Conservation (phyloP, 2,888 invertebrate species). For the Stictocephala bisonia region DNA sequence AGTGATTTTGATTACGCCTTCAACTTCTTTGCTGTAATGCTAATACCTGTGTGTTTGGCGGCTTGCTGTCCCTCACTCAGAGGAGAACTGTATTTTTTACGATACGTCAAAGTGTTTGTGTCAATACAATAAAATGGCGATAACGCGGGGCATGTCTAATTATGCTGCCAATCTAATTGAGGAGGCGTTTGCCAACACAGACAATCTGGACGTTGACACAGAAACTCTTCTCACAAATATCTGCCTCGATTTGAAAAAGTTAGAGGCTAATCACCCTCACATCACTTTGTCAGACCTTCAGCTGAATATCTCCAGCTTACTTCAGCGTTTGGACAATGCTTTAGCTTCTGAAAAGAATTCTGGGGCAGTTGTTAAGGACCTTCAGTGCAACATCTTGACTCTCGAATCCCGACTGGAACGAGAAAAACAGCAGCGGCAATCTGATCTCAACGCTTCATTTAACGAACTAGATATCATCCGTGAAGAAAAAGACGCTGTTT, state of each 20-base stretch:
- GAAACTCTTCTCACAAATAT: conserved; percentile 1
- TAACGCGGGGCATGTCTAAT: not conserved
- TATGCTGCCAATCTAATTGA: conserved; percentile 3
- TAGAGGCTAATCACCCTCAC: conserved; percentile 17
- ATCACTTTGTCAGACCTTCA: conserved; percentile 6
- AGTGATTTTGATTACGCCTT: not conserved
- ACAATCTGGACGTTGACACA: not conserved
- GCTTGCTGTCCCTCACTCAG: not conserved
- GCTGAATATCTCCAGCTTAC: conserved; percentile 1
- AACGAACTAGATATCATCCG: not conserved
- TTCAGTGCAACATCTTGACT: not conserved
- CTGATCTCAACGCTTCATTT: conserved; percentile 3
- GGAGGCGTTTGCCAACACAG: not conserved
- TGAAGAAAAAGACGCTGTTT: no score
- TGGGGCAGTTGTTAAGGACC: not conserved
- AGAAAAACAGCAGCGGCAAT: not conserved
- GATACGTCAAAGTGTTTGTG: not conserved
- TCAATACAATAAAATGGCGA: not conserved
- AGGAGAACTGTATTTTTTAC: not conserved
- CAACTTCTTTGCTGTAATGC: no score
- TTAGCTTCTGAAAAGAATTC: not conserved
- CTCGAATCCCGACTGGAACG: not conserved
- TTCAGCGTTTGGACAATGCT: conserved; percentile 10
- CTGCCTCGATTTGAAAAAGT: not conserved
- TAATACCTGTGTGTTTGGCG: no score